Evolutionary conservation across 2,113 vertebrate genomes (phyloP), one percentile per base, ranked within the genome.

Genomic region (Galeopterus variegatus): DNA sequence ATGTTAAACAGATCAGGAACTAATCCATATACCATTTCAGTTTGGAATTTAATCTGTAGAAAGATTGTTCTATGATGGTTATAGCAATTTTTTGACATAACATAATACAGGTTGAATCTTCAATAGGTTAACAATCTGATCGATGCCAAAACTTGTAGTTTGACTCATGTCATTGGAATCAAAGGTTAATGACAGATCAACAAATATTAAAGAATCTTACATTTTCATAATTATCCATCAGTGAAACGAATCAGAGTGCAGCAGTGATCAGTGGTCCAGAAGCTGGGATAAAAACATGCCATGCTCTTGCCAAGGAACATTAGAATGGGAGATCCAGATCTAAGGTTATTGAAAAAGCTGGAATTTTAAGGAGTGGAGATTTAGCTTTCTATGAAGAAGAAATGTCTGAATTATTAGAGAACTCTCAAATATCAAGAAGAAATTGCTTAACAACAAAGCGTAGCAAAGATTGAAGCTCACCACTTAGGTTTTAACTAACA

Each of bases 381-480:
- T 94, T 82, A 65, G 10, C 15, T 56, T 85, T 26, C 62, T 89
- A 75, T 80, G 69, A 87, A 76, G 54, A 77, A 31, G 14, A 72
- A 90, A 8, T 90, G 19, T 83, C 48, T 67, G 6, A 41, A 41
- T 60, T 33, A 36, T 83, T 90, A 54, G 12, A 95, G 52, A 88
- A 64, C 23, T 79, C 50, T 85, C 10, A 83, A 36, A 52, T 93
- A 79, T 77, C 70, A 87, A 62, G 41, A 91, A 5, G 6, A 91
- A 91, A 75, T 60, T 88, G 8, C 58, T 90, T 45, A 91, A 93
- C 19, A 67, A 73, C 23, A 36, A 77, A 58, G 13, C 8, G n/a
- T 41, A 85, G 72, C 45, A 75, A 75, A 80, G 50, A 75, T 84
- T 83, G 58, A 88, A 93, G 18, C 28, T 67, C 70, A 95, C 26